These are phyloP conservation scores for Pseudococcus longispinus DNA, from an alignment of 2,888 invertebrate species.

Conservation along the genomic window DNA sequence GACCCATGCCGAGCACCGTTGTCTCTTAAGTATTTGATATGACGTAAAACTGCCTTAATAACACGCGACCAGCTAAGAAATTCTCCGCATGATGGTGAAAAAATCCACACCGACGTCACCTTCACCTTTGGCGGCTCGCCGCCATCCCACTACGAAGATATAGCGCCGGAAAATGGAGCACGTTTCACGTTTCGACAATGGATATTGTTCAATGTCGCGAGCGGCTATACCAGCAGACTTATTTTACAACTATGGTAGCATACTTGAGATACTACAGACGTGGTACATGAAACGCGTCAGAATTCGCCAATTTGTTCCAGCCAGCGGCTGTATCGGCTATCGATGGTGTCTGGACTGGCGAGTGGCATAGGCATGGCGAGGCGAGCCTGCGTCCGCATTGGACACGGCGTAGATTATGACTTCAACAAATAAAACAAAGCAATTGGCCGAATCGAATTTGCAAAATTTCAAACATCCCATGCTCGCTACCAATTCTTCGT, in stretches of 20 bases:
- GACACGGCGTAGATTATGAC: conserved; percentile 6
- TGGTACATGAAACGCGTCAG: background rate
- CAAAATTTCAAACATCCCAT: conserved; percentile 25
- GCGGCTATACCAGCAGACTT: background rate
- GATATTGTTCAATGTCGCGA: conserved; percentile 38
- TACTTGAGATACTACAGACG: background rate
- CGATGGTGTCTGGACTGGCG: conserved; percentile 2
- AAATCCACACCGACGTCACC: background rate
- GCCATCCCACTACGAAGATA: conserved; percentile 4
- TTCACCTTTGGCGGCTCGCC: background rate
- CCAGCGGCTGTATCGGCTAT: background rate
- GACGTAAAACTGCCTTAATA: background rate
- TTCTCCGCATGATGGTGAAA: background rate
- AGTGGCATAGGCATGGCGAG: background rate
- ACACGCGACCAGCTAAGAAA: too few relatives aligned
- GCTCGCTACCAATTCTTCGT: background rate
- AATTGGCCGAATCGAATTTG: conserved; percentile 24
- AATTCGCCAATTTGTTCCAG: conserved; percentile 28
- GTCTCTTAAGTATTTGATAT: background rate
- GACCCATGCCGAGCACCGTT: background rate
- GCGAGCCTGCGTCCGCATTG: background rate
- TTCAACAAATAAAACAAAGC: conserved; percentile 34
- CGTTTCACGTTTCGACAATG: conserved; percentile 12
- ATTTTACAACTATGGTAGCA: background rate
- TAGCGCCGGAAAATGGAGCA: conserved; percentile 39